Conservation (phyloP, 2,888 invertebrate species). For the Mactromeris polynyma region DNA sequence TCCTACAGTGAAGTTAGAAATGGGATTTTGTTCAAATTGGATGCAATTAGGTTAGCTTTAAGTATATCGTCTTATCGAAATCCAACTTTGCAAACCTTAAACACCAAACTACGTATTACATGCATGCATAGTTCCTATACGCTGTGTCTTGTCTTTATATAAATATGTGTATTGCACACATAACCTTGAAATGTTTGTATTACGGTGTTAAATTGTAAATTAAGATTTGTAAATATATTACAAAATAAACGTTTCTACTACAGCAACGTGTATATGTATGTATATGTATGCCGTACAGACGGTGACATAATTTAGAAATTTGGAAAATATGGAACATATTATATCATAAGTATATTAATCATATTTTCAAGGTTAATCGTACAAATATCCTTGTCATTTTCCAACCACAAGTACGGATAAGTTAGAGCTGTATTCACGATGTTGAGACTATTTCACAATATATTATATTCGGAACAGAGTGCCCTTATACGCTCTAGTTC, state of each 20-base stretch:
- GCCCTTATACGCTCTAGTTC: no score
- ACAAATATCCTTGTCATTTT: no score
- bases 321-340: no score
- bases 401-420: no score
- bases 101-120: not conserved
- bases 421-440: no score
- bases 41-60: not conserved
- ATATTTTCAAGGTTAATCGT: no score
- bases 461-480: no score
- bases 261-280: not conserved
- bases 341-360: no score
- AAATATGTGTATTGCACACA: not conserved
- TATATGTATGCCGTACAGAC: not conserved
- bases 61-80: not conserved
- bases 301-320: not conserved
- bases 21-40: not conserved
- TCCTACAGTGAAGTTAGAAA: not conserved
- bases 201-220: not conserved
- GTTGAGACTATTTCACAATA: no score
- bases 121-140: not conserved
- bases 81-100: not conserved
- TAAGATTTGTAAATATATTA: not conserved
- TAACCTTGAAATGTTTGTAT: constrained; percentile 13
- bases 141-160: not conserved
- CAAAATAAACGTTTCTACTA: not conserved